phyloP scores from a whole-genome alignment of 1,140 invertebrate genomes.

The Hyposmocoma kahamanoa region DNA sequence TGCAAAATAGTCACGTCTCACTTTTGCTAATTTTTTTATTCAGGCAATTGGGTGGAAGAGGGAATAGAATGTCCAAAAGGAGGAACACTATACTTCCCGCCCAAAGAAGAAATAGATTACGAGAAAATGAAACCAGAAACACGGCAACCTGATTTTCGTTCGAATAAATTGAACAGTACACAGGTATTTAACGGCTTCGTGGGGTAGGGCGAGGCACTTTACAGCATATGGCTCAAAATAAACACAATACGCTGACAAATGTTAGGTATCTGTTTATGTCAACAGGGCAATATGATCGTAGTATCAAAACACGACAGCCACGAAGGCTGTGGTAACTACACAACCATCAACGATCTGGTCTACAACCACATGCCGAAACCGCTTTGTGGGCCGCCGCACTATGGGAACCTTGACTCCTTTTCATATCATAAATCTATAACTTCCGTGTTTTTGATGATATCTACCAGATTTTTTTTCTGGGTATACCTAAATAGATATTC shows the following conservation, averaged over 20 bases:
- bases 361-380: slow-evolving; percentile 57
- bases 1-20: too few species aligned
- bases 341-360: slow-evolving; percentile 48
- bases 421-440: too few species aligned
- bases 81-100: slow-evolving; percentile 52
- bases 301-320: slow-evolving; percentile 53
- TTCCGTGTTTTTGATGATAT: too few species aligned
- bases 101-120: slow-evolving; percentile 47
- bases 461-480: too few species aligned
- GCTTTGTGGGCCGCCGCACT: slow-evolving; percentile 49
- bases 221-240: too few species aligned
- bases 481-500: too few species aligned
- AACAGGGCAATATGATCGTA: slow-evolving; percentile 41
- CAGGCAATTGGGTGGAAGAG: slow-evolving; percentile 64
- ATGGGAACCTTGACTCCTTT: too few species aligned
- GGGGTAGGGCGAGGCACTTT: too few species aligned
- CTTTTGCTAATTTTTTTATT: neutral
- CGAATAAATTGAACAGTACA: slow-evolving; percentile 49
- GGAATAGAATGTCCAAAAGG: slow-evolving; percentile 53
- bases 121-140: slow-evolving; percentile 46
- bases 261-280: slow-evolving; percentile 3
- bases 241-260: neutral
- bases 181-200: too few species aligned
- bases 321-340: slow-evolving; percentile 45
- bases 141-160: slow-evolving; percentile 46